These are phyloP conservation scores for Epiblema foenella DNA, from an alignment of 2,888 invertebrate species.

Conservation along the genomic window DNA sequence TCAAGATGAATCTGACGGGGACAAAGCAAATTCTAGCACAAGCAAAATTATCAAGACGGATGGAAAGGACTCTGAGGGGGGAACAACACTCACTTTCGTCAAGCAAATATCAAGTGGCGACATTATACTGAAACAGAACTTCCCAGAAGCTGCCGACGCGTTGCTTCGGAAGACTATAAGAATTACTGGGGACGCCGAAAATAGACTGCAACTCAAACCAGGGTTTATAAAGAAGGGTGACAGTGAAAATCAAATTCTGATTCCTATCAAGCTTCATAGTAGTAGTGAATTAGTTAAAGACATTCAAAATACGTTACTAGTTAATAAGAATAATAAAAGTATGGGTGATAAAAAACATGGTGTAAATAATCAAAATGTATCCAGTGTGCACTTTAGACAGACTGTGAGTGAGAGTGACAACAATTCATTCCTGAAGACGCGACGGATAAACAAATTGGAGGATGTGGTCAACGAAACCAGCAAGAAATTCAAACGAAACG, in stretches of 20 bases:
- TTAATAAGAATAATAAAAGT: conserved; percentile 79
- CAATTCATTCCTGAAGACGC: conserved; percentile 74
- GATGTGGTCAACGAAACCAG: conserved; percentile 74
- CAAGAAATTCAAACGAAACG: conserved; percentile 81
- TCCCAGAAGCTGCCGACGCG: conserved; percentile 71
- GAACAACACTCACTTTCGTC: conserved; percentile 73
- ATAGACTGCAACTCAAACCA: conserved; percentile 76
- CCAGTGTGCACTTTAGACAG: conserved; percentile 77
- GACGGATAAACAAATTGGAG: conserved; percentile 76
- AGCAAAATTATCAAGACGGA: conserved; percentile 66
- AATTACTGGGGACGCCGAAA: conserved; percentile 77
- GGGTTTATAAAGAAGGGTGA: conserved; percentile 77
- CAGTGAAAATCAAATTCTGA: conserved; percentile 77
- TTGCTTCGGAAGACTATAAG: conserved; percentile 78
- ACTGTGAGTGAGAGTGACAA: conserved; percentile 76
- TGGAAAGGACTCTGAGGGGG: conserved; percentile 67
- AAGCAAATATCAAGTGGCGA: conserved; percentile 78
- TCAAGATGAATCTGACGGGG: conserved; percentile 84
- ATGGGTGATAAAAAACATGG: conserved; percentile 81
- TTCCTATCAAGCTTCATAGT: conserved; percentile 75
- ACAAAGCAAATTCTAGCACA: conserved; percentile 66
- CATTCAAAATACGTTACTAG: conserved; percentile 81
- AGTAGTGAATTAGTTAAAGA: conserved; percentile 81
- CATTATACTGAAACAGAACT: conserved; percentile 75
- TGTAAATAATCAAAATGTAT: conserved; percentile 81